phyloP scores from a whole-genome alignment of 2,888 invertebrate genomes.

The Thelaira solivaga region DNA sequence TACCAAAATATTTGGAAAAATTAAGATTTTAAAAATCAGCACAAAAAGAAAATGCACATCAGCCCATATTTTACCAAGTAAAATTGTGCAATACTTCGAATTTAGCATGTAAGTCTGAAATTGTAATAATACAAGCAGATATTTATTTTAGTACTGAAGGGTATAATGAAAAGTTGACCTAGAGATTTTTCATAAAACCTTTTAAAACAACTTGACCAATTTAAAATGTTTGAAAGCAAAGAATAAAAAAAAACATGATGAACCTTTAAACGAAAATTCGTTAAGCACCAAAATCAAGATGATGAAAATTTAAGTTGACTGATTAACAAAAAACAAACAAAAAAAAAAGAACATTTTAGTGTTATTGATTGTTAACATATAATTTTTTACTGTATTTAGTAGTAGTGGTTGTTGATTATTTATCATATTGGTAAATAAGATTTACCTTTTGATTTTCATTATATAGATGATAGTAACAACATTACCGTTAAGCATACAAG shows the following conservation, averaged over 20 bases:
- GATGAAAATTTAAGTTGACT: too few relatives aligned
- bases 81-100: conserved; percentile 63
- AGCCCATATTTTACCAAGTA: conserved; percentile 36
- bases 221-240: conserved; percentile 12
- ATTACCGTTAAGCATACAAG: conserved; percentile 41
- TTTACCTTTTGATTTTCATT: conserved; percentile 21
- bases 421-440: background rate
- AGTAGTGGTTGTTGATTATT: background rate
- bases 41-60: conserved; percentile 13
- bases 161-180: background rate
- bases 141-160: conserved; percentile 45
- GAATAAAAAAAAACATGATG: background rate
- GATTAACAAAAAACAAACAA: too few relatives aligned
- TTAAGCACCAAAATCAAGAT: background rate
- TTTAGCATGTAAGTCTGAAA: conserved; percentile 65
- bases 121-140: conserved; percentile 28
- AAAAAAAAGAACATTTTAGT: too few relatives aligned
- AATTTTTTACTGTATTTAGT: background rate
- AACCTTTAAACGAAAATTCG: background rate
- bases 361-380: too few relatives aligned
- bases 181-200: conserved; percentile 16
- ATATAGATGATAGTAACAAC: conserved; percentile 16
- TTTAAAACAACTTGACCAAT: conserved; percentile 36
- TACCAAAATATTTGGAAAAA: conserved; percentile 76
- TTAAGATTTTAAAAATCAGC: conserved; percentile 67